Conservation (phyloP, 2,797 vertebrate genomes). For the Argyrosomus regius region DNA sequence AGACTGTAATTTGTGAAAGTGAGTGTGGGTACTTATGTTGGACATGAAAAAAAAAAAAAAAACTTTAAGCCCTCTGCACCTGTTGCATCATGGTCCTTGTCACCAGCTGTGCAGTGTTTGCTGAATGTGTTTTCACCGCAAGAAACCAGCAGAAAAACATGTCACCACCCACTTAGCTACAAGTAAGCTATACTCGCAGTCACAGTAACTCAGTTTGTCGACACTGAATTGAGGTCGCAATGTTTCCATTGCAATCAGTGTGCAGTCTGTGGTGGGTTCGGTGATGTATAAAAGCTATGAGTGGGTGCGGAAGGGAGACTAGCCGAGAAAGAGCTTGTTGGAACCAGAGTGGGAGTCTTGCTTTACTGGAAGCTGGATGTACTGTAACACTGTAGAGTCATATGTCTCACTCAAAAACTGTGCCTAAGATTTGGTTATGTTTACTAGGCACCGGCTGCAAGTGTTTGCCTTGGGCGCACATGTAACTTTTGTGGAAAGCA, state of each 20-base stretch:
- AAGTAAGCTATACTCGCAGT: background rate
- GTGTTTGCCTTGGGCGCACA: background rate
- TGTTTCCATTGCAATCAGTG: background rate
- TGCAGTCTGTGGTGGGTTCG: background rate
- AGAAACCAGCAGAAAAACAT: background rate
- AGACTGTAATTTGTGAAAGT: slow-evolving; percentile 29
- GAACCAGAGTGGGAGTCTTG: slow-evolving; percentile 16
- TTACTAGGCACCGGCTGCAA: background rate
- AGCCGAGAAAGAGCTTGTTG: background rate
- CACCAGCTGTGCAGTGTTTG: background rate
- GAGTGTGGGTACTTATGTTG: no score
- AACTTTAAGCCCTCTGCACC: background rate
- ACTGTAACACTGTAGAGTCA: background rate
- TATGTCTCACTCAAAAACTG: background rate
- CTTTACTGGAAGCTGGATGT: slow-evolving; percentile 23
- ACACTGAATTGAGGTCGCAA: background rate
- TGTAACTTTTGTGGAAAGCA: background rate
- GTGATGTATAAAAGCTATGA: slow-evolving; percentile 4
- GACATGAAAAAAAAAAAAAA: no score
- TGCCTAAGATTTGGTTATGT: background rate
- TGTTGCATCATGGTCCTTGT: background rate
- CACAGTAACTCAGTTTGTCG: background rate
- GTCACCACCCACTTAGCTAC: background rate
- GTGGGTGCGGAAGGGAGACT: slow-evolving; percentile 1
- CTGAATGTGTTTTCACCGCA: background rate